Evolutionary conservation across 2,888 invertebrate genomes (phyloP).

Genomic region (Oxyscelio sp.): DNA sequence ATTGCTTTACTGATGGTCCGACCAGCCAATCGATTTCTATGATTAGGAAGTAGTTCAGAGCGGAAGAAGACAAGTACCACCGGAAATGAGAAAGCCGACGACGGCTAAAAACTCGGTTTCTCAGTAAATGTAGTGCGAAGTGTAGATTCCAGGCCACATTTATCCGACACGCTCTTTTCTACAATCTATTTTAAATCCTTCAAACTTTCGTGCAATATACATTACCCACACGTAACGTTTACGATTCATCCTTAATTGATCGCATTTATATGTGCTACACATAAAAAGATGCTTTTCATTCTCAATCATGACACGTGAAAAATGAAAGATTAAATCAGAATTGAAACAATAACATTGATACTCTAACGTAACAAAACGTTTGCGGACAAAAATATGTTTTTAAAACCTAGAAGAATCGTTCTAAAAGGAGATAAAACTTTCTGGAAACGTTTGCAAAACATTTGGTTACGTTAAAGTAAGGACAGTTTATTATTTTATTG

Average conservation of each 20-base stretch:
- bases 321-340: too few relatives aligned
- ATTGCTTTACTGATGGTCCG: conserved; percentile 61
- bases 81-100: conserved; percentile 85
- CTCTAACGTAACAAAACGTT: too few relatives aligned
- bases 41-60: conserved; percentile 68
- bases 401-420: too few relatives aligned
- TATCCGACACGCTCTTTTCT: conserved; percentile 67
- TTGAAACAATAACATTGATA: too few relatives aligned
- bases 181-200: conserved; percentile 61
- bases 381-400: too few relatives aligned
- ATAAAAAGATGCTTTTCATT: not conserved
- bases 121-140: conserved; percentile 73
- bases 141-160: conserved; percentile 73
- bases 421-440: too few relatives aligned
- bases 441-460: too few relatives aligned
- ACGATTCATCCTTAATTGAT: conserved; percentile 28
- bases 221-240: conserved; percentile 55
- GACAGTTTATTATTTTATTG: too few relatives aligned
- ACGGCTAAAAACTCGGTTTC: conserved; percentile 80
- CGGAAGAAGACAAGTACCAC: conserved; percentile 79
- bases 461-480: too few relatives aligned
- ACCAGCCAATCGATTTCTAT: conserved; percentile 70
- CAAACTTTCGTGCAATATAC: conserved; percentile 49
- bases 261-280: not conserved
- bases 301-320: too few relatives aligned